Base-by-base conservation (phyloP, 2,888 invertebrate species). In the Leptinotarsa rubiginosa region DNA sequence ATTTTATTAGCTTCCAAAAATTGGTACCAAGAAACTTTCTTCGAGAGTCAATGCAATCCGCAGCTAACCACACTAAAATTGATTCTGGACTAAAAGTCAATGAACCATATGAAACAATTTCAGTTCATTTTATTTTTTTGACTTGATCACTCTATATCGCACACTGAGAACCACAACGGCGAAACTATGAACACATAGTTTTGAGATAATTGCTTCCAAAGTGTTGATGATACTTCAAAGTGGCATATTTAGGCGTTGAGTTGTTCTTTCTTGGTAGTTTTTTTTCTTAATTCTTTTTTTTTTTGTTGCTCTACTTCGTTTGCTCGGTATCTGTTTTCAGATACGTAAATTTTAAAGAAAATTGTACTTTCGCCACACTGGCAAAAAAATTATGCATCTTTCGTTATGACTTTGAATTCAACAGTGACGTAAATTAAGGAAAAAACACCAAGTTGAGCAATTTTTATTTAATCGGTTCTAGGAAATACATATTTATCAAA, bases 121-220 rank as follows among this genome's bases (percentile, higher is more conserved):
- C 41, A 12, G 7, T 41, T 41, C 41, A 41, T 41, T 41, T 41
- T 41, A 41, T 41, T 41, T 41, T 41, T 41, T 41, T 3, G 41
- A 10, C 2, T 10, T 41, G 41, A 10, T 41, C 10, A 41, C 41
- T 41, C 41, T 41, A 41, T 41, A n/a, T 50, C 50, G 50, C 50
- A 50, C 50, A 47, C 47, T 47, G 47, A 47, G 47, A 47, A 47
- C 13, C 47, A 47, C 47, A 47, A 2, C 13, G 47, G 50, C 50
- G 50, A 50, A 50, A 50, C 50, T 50, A 50, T 50, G 50, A 50
- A 50, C 50, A 50, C 50, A 16, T 50, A 50, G 50, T 50, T 50
- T 50, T 16, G 50, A 50, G 50, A 50, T 50, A 25, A 41, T 69
- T 50, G 41, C 18, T n/a, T 12, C 50, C 50, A 50, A 50, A 50